Conservation (phyloP, 2,888 invertebrate genomes). For the Colostygia pectinataria region DNA sequence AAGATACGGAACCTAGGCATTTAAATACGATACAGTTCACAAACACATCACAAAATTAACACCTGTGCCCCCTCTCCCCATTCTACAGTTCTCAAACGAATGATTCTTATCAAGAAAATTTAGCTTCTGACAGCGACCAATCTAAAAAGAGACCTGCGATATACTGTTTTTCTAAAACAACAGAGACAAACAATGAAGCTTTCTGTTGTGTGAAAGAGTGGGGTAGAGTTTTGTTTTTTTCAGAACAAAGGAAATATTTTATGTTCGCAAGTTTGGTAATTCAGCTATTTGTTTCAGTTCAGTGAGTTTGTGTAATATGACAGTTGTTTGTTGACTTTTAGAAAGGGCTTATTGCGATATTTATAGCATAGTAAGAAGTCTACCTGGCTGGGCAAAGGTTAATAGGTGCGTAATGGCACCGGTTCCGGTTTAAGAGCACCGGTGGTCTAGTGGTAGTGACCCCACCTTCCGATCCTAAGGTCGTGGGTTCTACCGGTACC, state of each 20-base stretch:
- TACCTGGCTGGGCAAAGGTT: too few relatives aligned
- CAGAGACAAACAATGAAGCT: constrained; percentile 14
- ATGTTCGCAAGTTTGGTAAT: constrained; percentile 42
- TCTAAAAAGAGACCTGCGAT: constrained; percentile 25
- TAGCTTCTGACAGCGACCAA: constrained; percentile 32
- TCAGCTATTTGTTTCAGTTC: constrained; percentile 40
- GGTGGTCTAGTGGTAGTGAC: too few relatives aligned
- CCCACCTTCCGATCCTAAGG: too few relatives aligned
- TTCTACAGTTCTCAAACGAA: constrained; percentile 16
- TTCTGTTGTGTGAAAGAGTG: constrained; percentile 10
- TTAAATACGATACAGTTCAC: not conserved
- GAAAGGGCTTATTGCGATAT: constrained; percentile 1
- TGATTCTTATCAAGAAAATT: constrained; percentile 39
- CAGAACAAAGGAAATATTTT: constrained; percentile 46
- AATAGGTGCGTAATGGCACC: too few relatives aligned
- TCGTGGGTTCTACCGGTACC: too few relatives aligned
- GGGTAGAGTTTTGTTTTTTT: constrained; percentile 42
- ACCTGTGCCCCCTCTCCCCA: constrained; percentile 12
- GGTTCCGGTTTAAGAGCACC: too few relatives aligned
- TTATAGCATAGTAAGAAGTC: not conserved
- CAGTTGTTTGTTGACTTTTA: constrained; percentile 28
- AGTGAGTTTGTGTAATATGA: constrained; percentile 33
- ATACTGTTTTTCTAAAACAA: constrained; percentile 8
- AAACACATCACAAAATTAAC: constrained; percentile 17
- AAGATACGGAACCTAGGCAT: not conserved